Evolutionary conservation across 2,888 invertebrate species (phyloP), one percentile per base, ranked within the genome.

Genomic region (Cyrtodaria siliqua): DNA sequence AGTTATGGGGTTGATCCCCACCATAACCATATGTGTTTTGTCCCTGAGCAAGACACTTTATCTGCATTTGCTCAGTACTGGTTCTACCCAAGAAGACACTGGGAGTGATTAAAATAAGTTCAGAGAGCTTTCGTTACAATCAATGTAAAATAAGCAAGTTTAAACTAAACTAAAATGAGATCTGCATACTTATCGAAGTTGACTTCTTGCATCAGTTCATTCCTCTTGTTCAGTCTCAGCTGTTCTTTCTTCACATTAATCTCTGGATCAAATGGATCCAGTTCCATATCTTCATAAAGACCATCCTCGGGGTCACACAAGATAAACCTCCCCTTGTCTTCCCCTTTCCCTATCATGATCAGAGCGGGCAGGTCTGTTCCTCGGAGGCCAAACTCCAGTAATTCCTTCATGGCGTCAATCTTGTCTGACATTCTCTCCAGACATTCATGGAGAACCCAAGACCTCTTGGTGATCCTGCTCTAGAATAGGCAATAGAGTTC

Each of bases 391-490:
- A 96, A 96, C 86, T 95, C 94, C n/a, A 96, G 93, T 38, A 97
- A 93, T 86, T 96, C 95, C 75, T 94, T 94, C 49, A 96, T 96
- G n/a, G 96, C 96, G 79, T 95, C 95, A 71, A 96, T 93, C 49
- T 95, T 95, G 86, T 96, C 95, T 0, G 96, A 96, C 74, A 96
- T 95, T 61, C 96, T 93, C 88, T 96, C 95, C 82, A 96, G 94
- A 89, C 96, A 96, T 92, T 97, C 96, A 88, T 96, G 95, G n/a
- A 96, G 94, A 49, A 96, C 96, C 96, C 96, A 96, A 33, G 95
- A 95, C 88, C 96, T 94, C 92, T 96, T 96, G 0, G 95, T 95
- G 60, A 97, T 95, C 94, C 96, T 96, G 82, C 95, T 95, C 95
- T 95, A 86, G n/a, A n/a, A n/a, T n/a, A n/a, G 33, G 33, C 12